Evolutionary conservation across 92 coral and sea anemone genomes (phyloP), one percentile per base, ranked within the genome.

Genomic region (Porites cylindrica): DNA sequence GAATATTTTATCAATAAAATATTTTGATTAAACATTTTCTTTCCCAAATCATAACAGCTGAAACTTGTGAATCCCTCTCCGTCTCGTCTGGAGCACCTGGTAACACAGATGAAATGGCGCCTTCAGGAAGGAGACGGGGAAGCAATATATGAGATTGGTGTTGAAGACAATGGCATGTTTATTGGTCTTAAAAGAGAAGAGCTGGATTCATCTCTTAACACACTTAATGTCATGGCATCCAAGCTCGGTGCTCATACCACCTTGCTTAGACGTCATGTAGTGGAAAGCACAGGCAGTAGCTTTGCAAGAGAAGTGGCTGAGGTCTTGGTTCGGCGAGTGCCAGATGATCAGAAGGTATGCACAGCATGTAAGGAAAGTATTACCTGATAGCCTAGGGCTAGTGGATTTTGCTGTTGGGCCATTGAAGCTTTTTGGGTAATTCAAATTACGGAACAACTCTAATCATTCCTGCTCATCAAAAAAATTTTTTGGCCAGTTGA

Each of bases 91-190:
- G 92, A 92, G 74, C 99, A 97, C 85, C 91, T 97, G 59, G 95
- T 93, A 51, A 97, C 99, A 2, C 99, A 97, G 85, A 90, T 97
- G 94, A 97, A 97, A 83, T 97, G 99, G 99, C 91, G 99, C 52
- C 97, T 97, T 23, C 98, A 97, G 83, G 99, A 97, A 85, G 99
- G 99, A 1, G 98, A 97, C 20, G 99, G 99, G 32, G 99, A 97
- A 82, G 99, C 99, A n/a, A 97, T 97, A 60, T 97, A 97, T 83
- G 98, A 95, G 80, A 97, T 97, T 78, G 99, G 99, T 20, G 99
- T 97, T 16, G 99, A 93, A 63, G 98, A 97, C 86, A 93, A 93
- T 88, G 99, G 99, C 7, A 67, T 92, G 80, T 88, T 93, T 78
- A 93, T 92, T 50, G 99, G 99, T n/a, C 90, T 97, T 3, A 90